phyloP scores from a whole-genome alignment of 2,113 vertebrate species.

The Strix aluco region DNA sequence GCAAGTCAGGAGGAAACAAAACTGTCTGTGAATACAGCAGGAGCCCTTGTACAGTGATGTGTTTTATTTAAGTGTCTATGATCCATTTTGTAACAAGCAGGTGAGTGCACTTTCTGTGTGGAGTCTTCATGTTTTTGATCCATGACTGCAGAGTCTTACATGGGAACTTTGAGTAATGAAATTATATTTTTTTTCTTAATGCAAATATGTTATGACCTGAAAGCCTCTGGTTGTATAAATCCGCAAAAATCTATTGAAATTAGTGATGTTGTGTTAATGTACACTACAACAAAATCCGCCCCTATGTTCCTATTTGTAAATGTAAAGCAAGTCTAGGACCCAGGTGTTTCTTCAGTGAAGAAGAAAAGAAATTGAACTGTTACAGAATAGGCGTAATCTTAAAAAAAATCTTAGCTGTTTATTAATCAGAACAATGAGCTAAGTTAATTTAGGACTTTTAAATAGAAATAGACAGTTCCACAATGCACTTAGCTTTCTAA shows the following conservation, averaged over 20 bases:
- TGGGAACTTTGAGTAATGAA: background rate
- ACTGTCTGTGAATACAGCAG: background rate
- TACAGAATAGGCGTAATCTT: background rate
- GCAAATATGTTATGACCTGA: background rate
- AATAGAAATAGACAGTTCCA: conserved; percentile 20
- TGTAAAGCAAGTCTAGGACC: background rate
- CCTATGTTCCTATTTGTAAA: background rate
- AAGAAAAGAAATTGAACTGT: background rate
- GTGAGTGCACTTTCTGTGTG: conserved; percentile 54
- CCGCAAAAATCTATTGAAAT: background rate
- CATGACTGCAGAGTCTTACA: background rate
- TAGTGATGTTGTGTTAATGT: background rate
- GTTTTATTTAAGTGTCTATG: conserved; percentile 29
- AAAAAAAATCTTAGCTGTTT: background rate
- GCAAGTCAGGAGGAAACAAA: conserved; percentile 19
- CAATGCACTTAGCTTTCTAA: background rate
- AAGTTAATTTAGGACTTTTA: conserved; percentile 28
- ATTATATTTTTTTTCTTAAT: background rate
- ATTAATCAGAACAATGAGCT: background rate
- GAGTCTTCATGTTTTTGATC: background rate
- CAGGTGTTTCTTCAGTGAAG: background rate
- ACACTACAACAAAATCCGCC: background rate
- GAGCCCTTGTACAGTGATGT: background rate
- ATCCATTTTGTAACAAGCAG: conserved; percentile 28
- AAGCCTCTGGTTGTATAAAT: background rate